Conservation (phyloP, 1,140 invertebrate species). For the Aleiodes sp. region DNA sequence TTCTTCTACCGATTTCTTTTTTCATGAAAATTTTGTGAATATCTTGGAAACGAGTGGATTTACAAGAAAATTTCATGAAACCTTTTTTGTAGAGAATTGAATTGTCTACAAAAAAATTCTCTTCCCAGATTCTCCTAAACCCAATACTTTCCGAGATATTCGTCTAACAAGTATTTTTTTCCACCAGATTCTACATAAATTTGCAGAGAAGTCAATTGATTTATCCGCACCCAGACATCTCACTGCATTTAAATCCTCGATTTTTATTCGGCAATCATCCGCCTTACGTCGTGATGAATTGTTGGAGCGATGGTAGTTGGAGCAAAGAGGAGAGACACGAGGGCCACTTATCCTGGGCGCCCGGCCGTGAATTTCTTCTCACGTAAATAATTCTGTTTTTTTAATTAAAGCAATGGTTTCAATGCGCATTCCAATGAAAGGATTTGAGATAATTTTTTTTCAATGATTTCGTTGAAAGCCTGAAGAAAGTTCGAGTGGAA, state of each 20-base stretch:
- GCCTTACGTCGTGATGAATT: conserved; percentile 63
- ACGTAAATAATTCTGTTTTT: conserved; percentile 50
- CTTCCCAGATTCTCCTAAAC: too few relatives aligned
- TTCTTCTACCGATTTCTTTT: neutral
- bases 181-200: conserved; percentile 75
- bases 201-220: conserved; percentile 71
- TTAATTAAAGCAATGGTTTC: too few relatives aligned
- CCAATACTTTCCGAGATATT: too few relatives aligned
- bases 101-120: too few relatives aligned
- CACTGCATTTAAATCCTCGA: conserved; percentile 74
- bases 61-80: too few relatives aligned
- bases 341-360: conserved; percentile 58
- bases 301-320: conserved; percentile 60
- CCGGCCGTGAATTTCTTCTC: conserved; percentile 60
- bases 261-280: conserved; percentile 62
- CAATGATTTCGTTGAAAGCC: too few relatives aligned
- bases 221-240: conserved; percentile 72
- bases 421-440: too few relatives aligned
- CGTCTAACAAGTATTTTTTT: conserved; percentile 16
- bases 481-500: too few relatives aligned
- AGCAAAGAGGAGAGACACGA: conserved; percentile 60
- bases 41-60: too few relatives aligned
- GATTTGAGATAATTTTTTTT: neutral
- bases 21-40: too few relatives aligned
- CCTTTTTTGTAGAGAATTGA: too few relatives aligned